phyloP scores from a whole-genome alignment of 2,888 invertebrate genomes.

The Octonoba sinensis region DNA sequence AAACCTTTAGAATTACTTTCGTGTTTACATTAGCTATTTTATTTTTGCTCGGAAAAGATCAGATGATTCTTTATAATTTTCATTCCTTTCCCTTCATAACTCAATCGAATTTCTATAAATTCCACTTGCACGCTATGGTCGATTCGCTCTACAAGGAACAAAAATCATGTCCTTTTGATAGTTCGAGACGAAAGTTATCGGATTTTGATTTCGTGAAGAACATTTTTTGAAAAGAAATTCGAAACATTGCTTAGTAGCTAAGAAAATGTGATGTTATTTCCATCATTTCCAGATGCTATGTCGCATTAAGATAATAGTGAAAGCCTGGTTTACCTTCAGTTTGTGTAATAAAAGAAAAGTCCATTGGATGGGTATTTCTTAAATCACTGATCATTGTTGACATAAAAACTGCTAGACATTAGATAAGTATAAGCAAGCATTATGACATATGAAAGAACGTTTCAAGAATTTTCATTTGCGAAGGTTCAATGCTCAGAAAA shows the following conservation, averaged over 20 bases:
- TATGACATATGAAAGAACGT: too few species aligned
- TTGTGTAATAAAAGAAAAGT: too few species aligned
- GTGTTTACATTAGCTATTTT: too few species aligned
- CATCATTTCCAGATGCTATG: conserved; percentile 20
- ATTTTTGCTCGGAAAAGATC: background rate
- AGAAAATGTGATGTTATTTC: conserved; percentile 41
- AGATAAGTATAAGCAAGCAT: too few species aligned
- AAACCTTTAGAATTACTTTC: too few species aligned
- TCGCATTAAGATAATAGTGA: conserved; percentile 13
- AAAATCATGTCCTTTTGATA: conserved; percentile 48
- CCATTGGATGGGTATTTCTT: too few species aligned
- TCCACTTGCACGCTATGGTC: conserved; percentile 38
- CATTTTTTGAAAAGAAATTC: conserved; percentile 32
- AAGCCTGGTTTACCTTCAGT: background rate
- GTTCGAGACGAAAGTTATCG: conserved; percentile 51
- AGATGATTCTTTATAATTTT: conserved; percentile 22
- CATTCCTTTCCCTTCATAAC: conserved; percentile 32
- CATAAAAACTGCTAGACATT: too few species aligned
- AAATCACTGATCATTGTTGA: too few species aligned
- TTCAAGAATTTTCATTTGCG: too few species aligned
- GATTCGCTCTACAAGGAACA: conserved; percentile 23
- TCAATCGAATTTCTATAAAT: conserved; percentile 60
- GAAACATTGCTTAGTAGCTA: conserved; percentile 29
- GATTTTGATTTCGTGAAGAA: conserved; percentile 46
- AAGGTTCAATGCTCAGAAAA: too few species aligned